A percentile compares a stretch with the other conserved stretches of the same genome.
These are phyloP conservation scores for Periphyllus acericola DNA, from an alignment of 2,888 invertebrate species.

Conservation along the genomic window DNA sequence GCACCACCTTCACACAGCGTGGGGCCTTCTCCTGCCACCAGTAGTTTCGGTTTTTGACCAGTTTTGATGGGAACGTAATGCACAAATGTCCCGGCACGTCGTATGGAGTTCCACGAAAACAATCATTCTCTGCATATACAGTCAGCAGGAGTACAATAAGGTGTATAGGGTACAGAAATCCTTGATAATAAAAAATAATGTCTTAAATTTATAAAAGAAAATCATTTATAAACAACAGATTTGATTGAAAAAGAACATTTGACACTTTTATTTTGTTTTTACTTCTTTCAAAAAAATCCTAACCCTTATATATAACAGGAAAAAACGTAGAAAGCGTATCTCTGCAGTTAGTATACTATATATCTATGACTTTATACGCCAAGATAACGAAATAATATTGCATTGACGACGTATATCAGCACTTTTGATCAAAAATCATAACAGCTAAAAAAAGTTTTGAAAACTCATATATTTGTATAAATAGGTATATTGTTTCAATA, in stretches of 20 bases:
- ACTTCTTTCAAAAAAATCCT: not conserved
- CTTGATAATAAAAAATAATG: not conserved
- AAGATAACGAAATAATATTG: slow-evolving; percentile 1
- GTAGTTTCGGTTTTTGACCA: slow-evolving; percentile 27
- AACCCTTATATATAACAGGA: not conserved
- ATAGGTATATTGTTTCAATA: slow-evolving; percentile 7
- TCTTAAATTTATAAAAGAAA: not conserved
- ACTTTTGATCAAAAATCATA: not conserved
- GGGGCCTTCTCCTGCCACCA: slow-evolving; percentile 1
- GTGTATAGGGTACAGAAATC: not conserved
- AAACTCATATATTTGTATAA: not conserved
- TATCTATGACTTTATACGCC: no score
- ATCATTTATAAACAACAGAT: not conserved
- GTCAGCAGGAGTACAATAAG: not conserved
- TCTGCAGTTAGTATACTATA: no score
- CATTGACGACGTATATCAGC: not conserved
- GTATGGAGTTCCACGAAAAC: slow-evolving; percentile 28
- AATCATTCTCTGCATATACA: slow-evolving; percentile 1
- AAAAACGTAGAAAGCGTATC: no score
- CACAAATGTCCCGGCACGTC: not conserved
- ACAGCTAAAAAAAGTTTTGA: slow-evolving; percentile 3
- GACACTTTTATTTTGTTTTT: not conserved
- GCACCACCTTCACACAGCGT: slow-evolving; percentile 57
- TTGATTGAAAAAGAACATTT: not conserved
- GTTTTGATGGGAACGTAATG: slow-evolving; percentile 33